Evolutionary conservation across 2,113 vertebrate genomes (phyloP), one percentile per base, ranked within the genome.

Genomic region (Leptodactylus fuscus): DNA sequence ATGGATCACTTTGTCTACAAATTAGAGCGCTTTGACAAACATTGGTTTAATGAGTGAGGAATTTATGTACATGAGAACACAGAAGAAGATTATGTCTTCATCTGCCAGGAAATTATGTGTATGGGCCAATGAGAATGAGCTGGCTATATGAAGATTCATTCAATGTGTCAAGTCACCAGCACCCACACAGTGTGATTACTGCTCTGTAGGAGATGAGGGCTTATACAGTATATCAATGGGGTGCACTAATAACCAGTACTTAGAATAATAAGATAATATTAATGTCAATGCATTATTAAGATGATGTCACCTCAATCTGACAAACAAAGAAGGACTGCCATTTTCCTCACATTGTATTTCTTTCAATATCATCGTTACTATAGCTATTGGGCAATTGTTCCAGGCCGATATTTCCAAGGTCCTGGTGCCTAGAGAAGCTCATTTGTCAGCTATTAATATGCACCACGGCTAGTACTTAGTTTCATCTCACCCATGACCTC

Each of bases 51-150:
- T 80, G 49, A 55, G 32, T 36, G 18, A 22, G 18, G 29, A 41
- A 48, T 77, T 65, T 32, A 74, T 48, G n/a, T 67, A 46, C 20
- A 53, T 58, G 46, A 69, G 13, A 67, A 51, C 81, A 71, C 67
- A 44, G 41, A 69, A 11, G 32, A 5, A 18, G 38, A 83, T 53
- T 44, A 83, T 24, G 53, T 3, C 2, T 22, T 73, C 24, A 51
- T 51, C 7, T 55, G n/a, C 22, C 27, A 82, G 65, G 65, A 82
- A 70, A 71, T 78, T 53, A 53, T 62, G 36, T 49, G 29, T 49
- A 81, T 60, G 29, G 55, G 36, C 38, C 11, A 81, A n/a, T n/a
- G n/a, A n/a, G n/a, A n/a, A 76, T 58, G 13, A 58, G 32, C 48
- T n/a, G 18, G 18, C 29, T 77, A 34, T 36, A 77, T 58, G 13